Base-by-base conservation (phyloP, 2,797 vertebrate genomes). In the Gymnocypris eckloni region DNA sequence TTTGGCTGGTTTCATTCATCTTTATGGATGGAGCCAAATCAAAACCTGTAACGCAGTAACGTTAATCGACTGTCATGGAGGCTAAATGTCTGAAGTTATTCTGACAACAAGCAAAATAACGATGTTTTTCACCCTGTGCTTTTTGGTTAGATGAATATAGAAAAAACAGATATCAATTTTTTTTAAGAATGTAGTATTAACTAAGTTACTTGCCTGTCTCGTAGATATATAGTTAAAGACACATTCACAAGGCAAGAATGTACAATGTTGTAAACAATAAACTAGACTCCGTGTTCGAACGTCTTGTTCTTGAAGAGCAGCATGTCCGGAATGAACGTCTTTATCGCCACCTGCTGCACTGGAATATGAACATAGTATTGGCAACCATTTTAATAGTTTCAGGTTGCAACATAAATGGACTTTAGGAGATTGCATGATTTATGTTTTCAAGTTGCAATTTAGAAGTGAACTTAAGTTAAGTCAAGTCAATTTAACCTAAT, bases 231-330 rank as follows among this genome's bases (percentile, higher is more conserved):
- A 37, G 6, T 4, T 15, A 22, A 45, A 45, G 4, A 37, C 7
- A 22, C 18, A 9, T 33, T 16, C 12, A 41, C 37, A 70, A 71
- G 3, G 2, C 41, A 61, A 11, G 4, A 1, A 37, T 52, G 8
- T 13, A 52, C 12, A 48, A 39, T 18, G 54, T 52, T 20, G 12
- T 37, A 5, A 61, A 54, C 39, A 33, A 33, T 10, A 64, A 45
- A 56, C 45, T 39, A 22, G 56, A 48, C 64, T 71, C 80, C 72
- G 87, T 86, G 84, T 86, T 88, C 70, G 76, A 88, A 87, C 4
- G 79, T 75, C 56, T 82, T 81, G 39, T 45, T 75, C 61, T 54
- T n/a, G 39, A 25, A 64, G 39, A 22, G 10, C 4, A 83, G 20
- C 41, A 41, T 43, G 13, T 4, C 8, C 15, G 1, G n/a, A n/a